phyloP scores from a whole-genome alignment of 2,888 invertebrate species.

The Lasioglossum morio region DNA sequence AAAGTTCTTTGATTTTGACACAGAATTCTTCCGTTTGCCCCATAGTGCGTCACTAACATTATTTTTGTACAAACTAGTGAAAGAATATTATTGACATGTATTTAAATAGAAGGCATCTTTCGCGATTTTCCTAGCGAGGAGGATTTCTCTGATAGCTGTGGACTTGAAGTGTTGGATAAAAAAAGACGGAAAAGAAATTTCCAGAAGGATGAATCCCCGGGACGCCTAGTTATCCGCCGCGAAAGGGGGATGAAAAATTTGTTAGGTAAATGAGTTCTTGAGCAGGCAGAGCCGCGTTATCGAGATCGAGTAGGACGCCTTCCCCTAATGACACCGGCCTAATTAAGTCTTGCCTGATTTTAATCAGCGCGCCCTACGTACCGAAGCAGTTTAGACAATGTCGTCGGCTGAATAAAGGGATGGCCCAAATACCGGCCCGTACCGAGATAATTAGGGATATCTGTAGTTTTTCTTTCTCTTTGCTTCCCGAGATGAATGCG shows the following conservation, averaged over 20 bases:
- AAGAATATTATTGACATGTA: neutral
- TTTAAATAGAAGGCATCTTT: neutral
- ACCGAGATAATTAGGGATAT: constrained; percentile 30
- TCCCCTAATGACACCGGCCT: constrained; percentile 55
- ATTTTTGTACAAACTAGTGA: neutral
- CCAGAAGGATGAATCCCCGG: constrained; percentile 21
- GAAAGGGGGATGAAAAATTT: constrained; percentile 36
- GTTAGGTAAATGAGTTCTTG: constrained; percentile 61
- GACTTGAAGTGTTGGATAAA: neutral
- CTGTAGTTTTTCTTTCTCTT: neutral
- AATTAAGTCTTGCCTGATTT: constrained; percentile 61
- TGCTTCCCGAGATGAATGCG: neutral
- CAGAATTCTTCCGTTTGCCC: too few relatives aligned
- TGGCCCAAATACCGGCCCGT: constrained; percentile 40
- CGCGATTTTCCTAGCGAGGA: neutral
- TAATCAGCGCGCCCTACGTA: constrained; percentile 48
- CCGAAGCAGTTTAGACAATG: constrained; percentile 56
- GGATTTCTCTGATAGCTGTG: neutral
- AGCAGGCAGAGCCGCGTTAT: constrained; percentile 55
- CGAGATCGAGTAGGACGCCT: constrained; percentile 53
- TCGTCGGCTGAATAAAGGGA: constrained; percentile 37
- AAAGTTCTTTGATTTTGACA: too few relatives aligned
- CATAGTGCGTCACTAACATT: too few relatives aligned
- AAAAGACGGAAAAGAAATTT: constrained; percentile 21
- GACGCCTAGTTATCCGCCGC: constrained; percentile 24